Percentiles rank a stretch among this genome's conserved stretches.
These are phyloP conservation scores for Cyanocitta stelleri DNA, from an alignment of 2,113 vertebrate genomes.

Conservation along the genomic window DNA sequence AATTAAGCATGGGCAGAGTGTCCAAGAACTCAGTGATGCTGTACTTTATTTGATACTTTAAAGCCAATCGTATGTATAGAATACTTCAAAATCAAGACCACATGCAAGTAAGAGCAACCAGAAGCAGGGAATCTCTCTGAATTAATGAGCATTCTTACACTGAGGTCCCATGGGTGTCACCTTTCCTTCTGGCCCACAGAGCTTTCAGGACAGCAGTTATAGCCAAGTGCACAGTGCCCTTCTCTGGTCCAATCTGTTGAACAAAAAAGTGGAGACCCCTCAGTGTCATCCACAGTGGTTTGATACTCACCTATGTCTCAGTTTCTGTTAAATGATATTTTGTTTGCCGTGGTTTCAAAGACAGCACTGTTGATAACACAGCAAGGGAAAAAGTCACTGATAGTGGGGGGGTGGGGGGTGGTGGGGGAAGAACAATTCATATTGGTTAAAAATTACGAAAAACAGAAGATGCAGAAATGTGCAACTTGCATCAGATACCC, in stretches of 20 bases:
- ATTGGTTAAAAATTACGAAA: background rate
- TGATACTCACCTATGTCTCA: rapidly evolving
- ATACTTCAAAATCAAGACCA: background rate
- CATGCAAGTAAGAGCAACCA: background rate
- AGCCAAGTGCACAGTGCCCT: slow-evolving; percentile 77
- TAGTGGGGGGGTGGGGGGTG: background rate
- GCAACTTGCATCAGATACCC: background rate
- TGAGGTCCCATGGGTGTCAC: background rate
- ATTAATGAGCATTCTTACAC: background rate
- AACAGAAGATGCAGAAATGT: background rate
- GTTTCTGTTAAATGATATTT: background rate
- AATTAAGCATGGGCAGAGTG: background rate
- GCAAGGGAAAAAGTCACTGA: background rate
- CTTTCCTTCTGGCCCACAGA: slow-evolving; percentile 80
- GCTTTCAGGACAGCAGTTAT: slow-evolving; percentile 75
- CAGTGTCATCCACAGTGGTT: background rate
- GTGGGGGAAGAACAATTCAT: background rate
- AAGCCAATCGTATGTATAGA: background rate
- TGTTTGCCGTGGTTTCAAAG: background rate
- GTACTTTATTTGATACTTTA: background rate
- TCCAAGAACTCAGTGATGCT: rapidly evolving
- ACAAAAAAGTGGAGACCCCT: background rate
- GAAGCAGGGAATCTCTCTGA: background rate
- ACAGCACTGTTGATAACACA: background rate
- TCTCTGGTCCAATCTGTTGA: slow-evolving; percentile 75